phyloP scores from a whole-genome alignment of 2,113 vertebrate species.

The Hippopotamus amphibius region DNA sequence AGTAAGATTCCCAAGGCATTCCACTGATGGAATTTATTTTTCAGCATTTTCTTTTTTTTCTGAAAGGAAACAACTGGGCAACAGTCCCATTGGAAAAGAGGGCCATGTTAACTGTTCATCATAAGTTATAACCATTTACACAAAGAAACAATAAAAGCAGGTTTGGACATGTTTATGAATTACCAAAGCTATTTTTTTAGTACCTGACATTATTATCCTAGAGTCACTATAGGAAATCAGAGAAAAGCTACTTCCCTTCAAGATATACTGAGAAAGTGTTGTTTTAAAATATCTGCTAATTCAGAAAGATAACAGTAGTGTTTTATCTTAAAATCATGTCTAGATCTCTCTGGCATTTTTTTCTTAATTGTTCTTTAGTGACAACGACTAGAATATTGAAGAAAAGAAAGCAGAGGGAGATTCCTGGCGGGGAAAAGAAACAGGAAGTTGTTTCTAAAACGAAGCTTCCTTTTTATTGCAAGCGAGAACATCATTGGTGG shows the following conservation, averaged over 20 bases:
- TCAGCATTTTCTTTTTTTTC: conserved; percentile 54
- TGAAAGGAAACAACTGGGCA: neutral
- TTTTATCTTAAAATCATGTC: conserved; percentile 44
- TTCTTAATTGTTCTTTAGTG: conserved; percentile 22
- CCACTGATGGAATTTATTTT: neutral
- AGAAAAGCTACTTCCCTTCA: conserved; percentile 34
- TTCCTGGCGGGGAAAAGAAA: neutral
- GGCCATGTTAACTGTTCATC: neutral
- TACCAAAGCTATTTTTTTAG: conserved; percentile 48
- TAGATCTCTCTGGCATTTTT: neutral
- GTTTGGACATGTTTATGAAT: conserved; percentile 56
- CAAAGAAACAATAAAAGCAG: conserved; percentile 3
- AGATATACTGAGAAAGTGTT: neutral
- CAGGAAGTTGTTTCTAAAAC: neutral
- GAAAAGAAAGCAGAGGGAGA: neutral
- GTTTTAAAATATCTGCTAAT: conserved; percentile 53
- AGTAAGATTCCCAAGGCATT: neutral
- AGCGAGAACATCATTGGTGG: neutral
- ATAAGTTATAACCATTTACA: neutral
- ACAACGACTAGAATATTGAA: neutral
- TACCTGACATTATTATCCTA: conserved; percentile 12
- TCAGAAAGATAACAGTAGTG: neutral
- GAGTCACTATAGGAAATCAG: neutral
- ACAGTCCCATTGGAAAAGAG: neutral
- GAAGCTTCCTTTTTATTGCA: neutral